Evolutionary conservation across 2,797 vertebrate species (phyloP).

Genomic region (Allobates femoralis): DNA sequence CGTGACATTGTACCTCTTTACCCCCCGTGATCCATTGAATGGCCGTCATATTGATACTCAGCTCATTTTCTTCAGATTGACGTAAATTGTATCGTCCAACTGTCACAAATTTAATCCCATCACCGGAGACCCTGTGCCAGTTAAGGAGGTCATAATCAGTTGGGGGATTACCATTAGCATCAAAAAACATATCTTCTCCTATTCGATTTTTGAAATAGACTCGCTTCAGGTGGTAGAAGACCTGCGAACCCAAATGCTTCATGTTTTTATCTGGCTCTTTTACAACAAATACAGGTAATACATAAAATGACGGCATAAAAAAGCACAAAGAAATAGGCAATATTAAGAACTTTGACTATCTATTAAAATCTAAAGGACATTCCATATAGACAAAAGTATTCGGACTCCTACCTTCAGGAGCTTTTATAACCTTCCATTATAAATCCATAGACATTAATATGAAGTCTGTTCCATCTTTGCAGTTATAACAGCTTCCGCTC

Average conservation of each 20-base stretch:
- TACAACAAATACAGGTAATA: too few species aligned
- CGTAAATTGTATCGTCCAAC: slow-evolving; percentile 12
- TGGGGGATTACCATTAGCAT: slow-evolving; percentile 55
- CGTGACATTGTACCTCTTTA: background rate
- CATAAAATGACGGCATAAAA: too few species aligned
- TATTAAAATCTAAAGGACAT: too few species aligned
- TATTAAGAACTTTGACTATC: too few species aligned
- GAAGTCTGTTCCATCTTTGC: too few species aligned
- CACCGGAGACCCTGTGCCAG: background rate
- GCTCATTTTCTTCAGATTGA: background rate
- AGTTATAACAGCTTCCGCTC: too few species aligned
- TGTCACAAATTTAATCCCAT: slow-evolving; percentile 28
- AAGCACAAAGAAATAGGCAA: too few species aligned
- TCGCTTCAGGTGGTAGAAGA: slow-evolving; percentile 45
- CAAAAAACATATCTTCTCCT: slow-evolving; percentile 57
- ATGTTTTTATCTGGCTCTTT: background rate
- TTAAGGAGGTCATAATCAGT: slow-evolving; percentile 58
- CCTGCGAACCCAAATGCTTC: background rate
- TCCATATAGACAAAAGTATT: too few species aligned
- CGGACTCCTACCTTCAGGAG: too few species aligned
- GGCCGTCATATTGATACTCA: slow-evolving; percentile 33
- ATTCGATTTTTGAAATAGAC: slow-evolving; percentile 44
- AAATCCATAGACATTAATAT: too few species aligned
- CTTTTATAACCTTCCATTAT: too few species aligned
- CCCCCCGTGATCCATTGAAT: slow-evolving; percentile 38